A percentile compares a stretch with the other conserved stretches of the same genome.
Conservation (phyloP, 2,113 vertebrate species). For the Chaetops frenatus region DNA sequence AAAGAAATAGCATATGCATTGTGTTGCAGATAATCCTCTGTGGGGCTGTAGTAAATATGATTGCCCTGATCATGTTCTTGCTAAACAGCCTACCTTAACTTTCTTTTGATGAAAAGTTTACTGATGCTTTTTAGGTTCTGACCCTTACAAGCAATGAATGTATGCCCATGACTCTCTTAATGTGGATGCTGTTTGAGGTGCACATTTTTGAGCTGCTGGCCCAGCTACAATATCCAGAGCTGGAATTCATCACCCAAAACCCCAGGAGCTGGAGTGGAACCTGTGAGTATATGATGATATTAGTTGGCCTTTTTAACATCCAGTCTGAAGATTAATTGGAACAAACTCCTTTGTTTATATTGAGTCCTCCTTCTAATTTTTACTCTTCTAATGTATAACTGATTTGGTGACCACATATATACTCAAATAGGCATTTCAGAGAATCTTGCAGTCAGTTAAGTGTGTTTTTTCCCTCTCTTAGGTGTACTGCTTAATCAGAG, state of each 20-base stretch:
- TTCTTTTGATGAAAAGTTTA: background rate
- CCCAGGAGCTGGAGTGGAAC: constrained; percentile 58
- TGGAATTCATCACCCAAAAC: constrained; percentile 50
- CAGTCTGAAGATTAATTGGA: background rate
- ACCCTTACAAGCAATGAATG: constrained; percentile 55
- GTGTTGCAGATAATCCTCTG: background rate
- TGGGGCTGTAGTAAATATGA: background rate
- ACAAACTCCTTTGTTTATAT: background rate
- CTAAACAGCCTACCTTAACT: background rate
- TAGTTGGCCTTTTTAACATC: background rate
- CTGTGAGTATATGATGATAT: constrained; percentile 3
- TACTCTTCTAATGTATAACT: background rate
- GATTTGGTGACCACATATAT: background rate
- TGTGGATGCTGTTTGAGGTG: constrained; percentile 64
- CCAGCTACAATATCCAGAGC: constrained; percentile 55
- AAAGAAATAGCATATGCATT: background rate
- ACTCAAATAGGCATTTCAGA: background rate
- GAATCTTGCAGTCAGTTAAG: background rate
- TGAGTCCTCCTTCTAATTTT: background rate
- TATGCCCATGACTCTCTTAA: constrained; percentile 19
- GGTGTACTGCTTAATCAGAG: background rate
- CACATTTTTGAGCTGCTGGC: constrained; percentile 33
- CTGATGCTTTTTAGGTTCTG: constrained; percentile 26
- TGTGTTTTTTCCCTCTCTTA: background rate
- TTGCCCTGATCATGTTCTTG: background rate